A percentile compares a stretch with the other conserved stretches of the same genome.
Conservation (phyloP, 2,888 invertebrate species). For the Drosophila tripunctata region DNA sequence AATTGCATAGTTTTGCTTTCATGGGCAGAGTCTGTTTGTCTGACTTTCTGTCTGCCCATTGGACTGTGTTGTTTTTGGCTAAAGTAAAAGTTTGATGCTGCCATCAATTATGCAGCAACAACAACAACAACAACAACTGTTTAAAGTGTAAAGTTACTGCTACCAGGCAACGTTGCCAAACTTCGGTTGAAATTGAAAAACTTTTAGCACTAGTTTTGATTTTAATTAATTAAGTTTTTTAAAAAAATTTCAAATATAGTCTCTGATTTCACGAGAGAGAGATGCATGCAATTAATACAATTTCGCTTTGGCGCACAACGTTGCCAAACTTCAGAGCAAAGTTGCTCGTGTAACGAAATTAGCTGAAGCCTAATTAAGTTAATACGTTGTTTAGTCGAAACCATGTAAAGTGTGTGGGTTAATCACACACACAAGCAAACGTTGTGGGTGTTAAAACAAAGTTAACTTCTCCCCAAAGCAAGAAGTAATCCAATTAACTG, state of each 20-base stretch:
- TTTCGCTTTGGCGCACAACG: constrained; percentile 9
- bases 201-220: neutral
- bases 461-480: constrained; percentile 19
- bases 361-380: constrained; percentile 60
- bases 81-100: constrained; percentile 18
- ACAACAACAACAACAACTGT: neutral
- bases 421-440: constrained; percentile 15
- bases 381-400: constrained; percentile 48
- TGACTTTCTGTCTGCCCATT: too few species aligned
- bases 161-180: constrained; percentile 4
- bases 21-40: too few species aligned
- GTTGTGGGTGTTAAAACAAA: constrained; percentile 7
- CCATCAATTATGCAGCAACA: constrained; percentile 3
- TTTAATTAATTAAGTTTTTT: constrained; percentile 1
- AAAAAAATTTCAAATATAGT: neutral
- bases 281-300: neutral
- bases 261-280: neutral
- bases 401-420: constrained; percentile 38
- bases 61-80: neutral
- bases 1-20: neutral
- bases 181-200: neutral
- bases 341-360: constrained; percentile 45
- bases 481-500: constrained; percentile 55
- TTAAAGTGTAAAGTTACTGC: too few species aligned
- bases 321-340: constrained; percentile 6